Base-by-base conservation (phyloP, 2,113 vertebrate genomes). In the Kryptolebias marmoratus region DNA sequence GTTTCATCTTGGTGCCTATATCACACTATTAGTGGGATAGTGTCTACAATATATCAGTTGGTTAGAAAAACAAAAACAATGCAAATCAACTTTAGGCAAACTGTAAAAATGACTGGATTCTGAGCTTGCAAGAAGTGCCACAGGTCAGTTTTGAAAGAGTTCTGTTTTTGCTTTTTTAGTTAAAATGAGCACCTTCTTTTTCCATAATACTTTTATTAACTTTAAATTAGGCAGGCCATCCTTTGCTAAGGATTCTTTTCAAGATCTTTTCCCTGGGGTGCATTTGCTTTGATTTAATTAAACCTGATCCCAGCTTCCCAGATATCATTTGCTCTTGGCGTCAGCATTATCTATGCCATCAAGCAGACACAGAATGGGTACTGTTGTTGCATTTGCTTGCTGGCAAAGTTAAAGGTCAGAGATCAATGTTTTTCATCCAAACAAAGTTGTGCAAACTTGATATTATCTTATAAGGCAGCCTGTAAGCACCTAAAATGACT, bases 321-420 rank as follows among this genome's bases (percentile, higher is more conserved):
- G 88, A 87, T 83, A 64, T 77, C 52, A 11, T 80, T 73, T 71
- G 77, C 75, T 81, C 32, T 64, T 81, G 86, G 84, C 75, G 71
- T 88, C 88, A 73, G 66, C 52, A 64, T 74, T 90, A 93, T 92
- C 92, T 83, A 12, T 81, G 28, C 71, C 76, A 91, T 92, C 90
- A 81, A 80, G 70, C 66, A 70, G 64, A 68, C 61, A 60, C 75
- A 73, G 88, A 85, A 85, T 72, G 65, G 70, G 22, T 45, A 61
- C 66, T 75, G 89, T 83, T 85, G 74, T 87, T 75, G 59, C 68
- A 67, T 69, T 81, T 57, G 70, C 69, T 67, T 68, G 54, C 60
- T 42, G 55, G 67, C 42, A 58, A 48, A 79, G 77, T 68, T 66
- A 81, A 77, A 86, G 84, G 79, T 85, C 71, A 86, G 16, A 72